Base-by-base conservation (phyloP, 1,140 invertebrate species). In the Matsumurasca onukii region DNA sequence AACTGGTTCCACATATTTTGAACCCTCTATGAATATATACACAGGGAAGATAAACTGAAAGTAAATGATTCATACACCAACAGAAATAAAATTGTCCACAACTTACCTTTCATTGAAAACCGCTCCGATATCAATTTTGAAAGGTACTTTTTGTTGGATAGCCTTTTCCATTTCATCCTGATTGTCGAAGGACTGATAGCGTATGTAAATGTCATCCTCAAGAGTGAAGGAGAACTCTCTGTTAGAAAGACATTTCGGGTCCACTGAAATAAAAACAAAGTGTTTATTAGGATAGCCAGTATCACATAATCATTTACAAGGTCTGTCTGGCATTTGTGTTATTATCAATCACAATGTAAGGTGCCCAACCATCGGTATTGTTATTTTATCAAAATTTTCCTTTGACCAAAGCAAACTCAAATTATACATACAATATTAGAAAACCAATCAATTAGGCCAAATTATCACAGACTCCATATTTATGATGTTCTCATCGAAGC, bases 171-270 rank as follows among this genome's bases (percentile, higher is more conserved):
- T 84, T 74, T 97, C 92, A 68, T 90, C 86, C 69, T 88, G 83
- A 75, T 89, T 88, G 62, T 83, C 84, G 75, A 97, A 99, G 1
- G 94, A 95, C 73, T 92, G 87, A 80, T 93, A 99, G 45, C 98
- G 86, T 52, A 98, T 82, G 75, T 99, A 99, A 49, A 98, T 87
- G 79, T 99, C 97, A 76, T 95, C 94, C 68, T 90, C 84, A 39
- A 99, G 78, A 0, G 96, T 99, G 76, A 99, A 99, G 0, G 95
- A 98, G 77, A 99, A 94, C 83, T 99, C 98, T 77, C 98, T 86
- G 70, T 90, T 87, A 13, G 83, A 78, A 77, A 99, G 92, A 49
- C 88, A 87, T 31, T 82, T 82, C 24, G 87, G 84, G 64, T 85
- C 82, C 48, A 82, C 90, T 92, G 66, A 71, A 78, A 59, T 34